These are phyloP conservation scores for Glossosoma conforme DNA, from an alignment of 1,140 invertebrate species.

Conservation along the genomic window DNA sequence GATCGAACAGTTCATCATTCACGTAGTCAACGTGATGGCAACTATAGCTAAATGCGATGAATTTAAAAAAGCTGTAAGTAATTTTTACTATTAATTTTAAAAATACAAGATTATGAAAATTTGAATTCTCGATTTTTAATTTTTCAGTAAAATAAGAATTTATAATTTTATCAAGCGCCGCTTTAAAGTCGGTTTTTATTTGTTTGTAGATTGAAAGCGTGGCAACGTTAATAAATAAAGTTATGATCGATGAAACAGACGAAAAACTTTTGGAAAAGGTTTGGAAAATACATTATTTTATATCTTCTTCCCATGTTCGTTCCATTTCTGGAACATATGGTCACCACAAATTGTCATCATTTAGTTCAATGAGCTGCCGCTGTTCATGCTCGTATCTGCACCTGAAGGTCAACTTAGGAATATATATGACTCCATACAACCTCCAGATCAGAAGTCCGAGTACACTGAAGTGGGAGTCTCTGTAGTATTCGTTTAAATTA, in stretches of 20 bases:
- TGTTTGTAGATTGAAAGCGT: slow-evolving; percentile 3
- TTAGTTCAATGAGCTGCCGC: not conserved
- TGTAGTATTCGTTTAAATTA: too few relatives aligned
- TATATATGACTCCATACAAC: too few relatives aligned
- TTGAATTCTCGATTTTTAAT: not conserved
- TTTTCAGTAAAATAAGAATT: not conserved
- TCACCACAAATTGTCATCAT: not conserved
- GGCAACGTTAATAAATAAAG: slow-evolving; percentile 5
- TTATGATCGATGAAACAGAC: slow-evolving; percentile 12
- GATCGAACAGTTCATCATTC: not conserved
- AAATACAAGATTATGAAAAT: not conserved
- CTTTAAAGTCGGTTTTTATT: not conserved
- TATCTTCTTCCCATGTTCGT: too few relatives aligned
- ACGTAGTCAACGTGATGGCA: not conserved
- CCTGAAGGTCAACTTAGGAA: too few relatives aligned
- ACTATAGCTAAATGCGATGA: not conserved
- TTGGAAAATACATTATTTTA: not conserved
- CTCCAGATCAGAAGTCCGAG: too few relatives aligned
- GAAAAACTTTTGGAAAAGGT: slow-evolving; percentile 6
- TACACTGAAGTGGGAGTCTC: too few relatives aligned
- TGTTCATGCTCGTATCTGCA: too few relatives aligned
- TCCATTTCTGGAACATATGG: not conserved
- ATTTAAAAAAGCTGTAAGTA: slow-evolving; percentile 1
- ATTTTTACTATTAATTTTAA: not conserved
- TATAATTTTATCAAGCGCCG: not conserved